phyloP scores from a whole-genome alignment of 2,113 vertebrate genomes.

The Pachyramphus minor region DNA sequence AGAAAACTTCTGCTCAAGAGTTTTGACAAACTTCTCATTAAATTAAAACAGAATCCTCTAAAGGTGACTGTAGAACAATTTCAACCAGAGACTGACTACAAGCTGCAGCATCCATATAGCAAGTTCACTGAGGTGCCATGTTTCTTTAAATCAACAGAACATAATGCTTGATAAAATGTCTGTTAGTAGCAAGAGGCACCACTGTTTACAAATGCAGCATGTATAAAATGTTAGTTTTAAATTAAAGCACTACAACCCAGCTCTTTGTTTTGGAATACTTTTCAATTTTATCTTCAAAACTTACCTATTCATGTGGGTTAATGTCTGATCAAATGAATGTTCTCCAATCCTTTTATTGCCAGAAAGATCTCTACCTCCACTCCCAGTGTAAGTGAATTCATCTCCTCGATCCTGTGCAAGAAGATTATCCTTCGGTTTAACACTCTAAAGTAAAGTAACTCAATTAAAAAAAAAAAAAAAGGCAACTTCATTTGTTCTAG shows the following conservation, averaged over 20 bases:
- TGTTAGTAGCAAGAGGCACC: not conserved
- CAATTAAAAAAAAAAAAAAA: not conserved
- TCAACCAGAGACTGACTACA: not conserved
- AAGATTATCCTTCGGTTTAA: slow-evolving; percentile 57
- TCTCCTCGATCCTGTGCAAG: slow-evolving; percentile 89
- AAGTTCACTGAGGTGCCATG: accelerated
- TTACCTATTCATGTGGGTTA: slow-evolving; percentile 99
- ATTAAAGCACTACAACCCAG: not conserved
- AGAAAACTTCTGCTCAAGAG: not conserved
- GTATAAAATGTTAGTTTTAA: not conserved
- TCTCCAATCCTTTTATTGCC: slow-evolving; percentile 98
- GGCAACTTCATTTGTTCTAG: not conserved
- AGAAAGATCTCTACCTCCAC: slow-evolving; percentile 96
- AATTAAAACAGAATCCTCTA: not conserved
- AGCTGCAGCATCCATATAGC: not conserved
- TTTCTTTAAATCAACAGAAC: not conserved
- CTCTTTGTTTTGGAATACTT: not conserved
- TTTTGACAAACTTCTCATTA: not conserved
- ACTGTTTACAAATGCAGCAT: not conserved
- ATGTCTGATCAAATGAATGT: slow-evolving; percentile 95
- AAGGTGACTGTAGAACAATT: not conserved
- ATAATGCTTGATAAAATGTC: not conserved
- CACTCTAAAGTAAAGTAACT: not conserved
- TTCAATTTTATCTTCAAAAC: slow-evolving; percentile 5
- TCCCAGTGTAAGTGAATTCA: slow-evolving; percentile 98